Evolutionary conservation across 2,113 vertebrate genomes (phyloP).

Genomic region (Tetraodon nigroviridis): DNA sequence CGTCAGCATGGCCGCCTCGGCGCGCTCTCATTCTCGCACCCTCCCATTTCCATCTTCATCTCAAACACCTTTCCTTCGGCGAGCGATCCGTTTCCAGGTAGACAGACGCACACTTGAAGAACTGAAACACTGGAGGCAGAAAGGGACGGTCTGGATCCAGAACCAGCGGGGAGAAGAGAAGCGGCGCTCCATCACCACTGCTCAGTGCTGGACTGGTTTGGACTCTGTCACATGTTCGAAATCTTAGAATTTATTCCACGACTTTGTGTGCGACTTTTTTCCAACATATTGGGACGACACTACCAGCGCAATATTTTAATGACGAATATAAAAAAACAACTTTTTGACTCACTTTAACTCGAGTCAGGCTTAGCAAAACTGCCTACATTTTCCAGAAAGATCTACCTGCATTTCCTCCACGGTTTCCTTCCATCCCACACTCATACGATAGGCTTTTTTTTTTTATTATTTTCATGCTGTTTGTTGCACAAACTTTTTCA

Average conservation of each 20-base stretch:
- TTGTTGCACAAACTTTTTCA: slow-evolving; percentile 81
- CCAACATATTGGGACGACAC: slow-evolving; percentile 9
- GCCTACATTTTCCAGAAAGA: slow-evolving; percentile 2
- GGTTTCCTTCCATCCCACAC: slow-evolving; percentile 63
- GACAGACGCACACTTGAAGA: slow-evolving; percentile 40
- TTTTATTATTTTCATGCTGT: slow-evolving; percentile 72
- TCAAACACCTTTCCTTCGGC: slow-evolving; percentile 51
- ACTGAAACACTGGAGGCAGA: slow-evolving; percentile 25
- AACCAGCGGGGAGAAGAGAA: slow-evolving; percentile 39
- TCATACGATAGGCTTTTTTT: slow-evolving; percentile 62
- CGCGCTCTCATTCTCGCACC: slow-evolving; percentile 25
- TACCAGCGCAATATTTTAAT: slow-evolving; percentile 21
- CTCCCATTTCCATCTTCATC: slow-evolving; percentile 43
- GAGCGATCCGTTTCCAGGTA: slow-evolving; percentile 66
- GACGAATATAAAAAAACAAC: no score
- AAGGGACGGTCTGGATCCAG: slow-evolving; percentile 23
- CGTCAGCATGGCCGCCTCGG: slow-evolving; percentile 12
- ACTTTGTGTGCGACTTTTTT: slow-evolving; percentile 28
- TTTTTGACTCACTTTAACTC: no score
- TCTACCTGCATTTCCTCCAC: slow-evolving; percentile 18
- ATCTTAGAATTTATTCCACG: not conserved
- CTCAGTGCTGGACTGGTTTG: slow-evolving; percentile 22
- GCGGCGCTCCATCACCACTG: slow-evolving; percentile 7
- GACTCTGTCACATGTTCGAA: slow-evolving; percentile 41
- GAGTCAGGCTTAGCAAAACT: no score